Conservation (phyloP, 1,140 invertebrate genomes). For the Potamilus streckersoni region DNA sequence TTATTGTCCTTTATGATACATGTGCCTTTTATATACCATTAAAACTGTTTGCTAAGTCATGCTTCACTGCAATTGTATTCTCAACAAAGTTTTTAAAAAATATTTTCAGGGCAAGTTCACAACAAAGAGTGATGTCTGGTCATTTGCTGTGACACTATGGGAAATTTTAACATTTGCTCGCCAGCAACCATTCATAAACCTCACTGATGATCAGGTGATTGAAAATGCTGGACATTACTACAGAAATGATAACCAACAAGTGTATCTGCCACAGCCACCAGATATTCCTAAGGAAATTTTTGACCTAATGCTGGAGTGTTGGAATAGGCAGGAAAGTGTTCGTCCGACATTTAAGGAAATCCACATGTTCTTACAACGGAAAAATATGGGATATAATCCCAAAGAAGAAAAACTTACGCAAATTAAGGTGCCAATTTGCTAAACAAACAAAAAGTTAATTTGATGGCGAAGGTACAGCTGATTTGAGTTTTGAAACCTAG, state of each 20-base stretch:
- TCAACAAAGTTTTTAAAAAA: constrained; percentile 1
- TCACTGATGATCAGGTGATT: constrained; percentile 83
- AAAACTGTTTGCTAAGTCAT: too few species aligned
- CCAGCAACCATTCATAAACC: constrained; percentile 84
- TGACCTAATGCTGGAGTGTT: constrained; percentile 94
- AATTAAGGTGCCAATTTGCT: constrained; percentile 61
- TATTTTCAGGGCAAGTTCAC: constrained; percentile 78
- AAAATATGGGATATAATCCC: constrained; percentile 79
- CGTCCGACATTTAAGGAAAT: constrained; percentile 93
- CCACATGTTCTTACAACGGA: constrained; percentile 89
- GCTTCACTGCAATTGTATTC: too few species aligned
- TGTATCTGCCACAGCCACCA: constrained; percentile 56
- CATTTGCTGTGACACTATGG: constrained; percentile 90
- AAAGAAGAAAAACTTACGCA: constrained; percentile 64
- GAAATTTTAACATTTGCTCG: constrained; percentile 88
- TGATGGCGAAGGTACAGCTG: not conserved
- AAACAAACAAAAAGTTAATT: constrained; percentile 22
- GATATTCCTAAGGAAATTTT: constrained; percentile 72
- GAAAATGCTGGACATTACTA: constrained; percentile 72
- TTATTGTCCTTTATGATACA: too few species aligned
- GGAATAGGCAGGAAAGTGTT: constrained; percentile 81
- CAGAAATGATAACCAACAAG: constrained; percentile 57
- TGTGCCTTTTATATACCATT: too few species aligned
- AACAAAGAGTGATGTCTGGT: constrained; percentile 89
- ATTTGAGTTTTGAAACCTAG: too few species aligned